Conservation (phyloP, 2,797 vertebrate species). For the Tapera naevia region DNA sequence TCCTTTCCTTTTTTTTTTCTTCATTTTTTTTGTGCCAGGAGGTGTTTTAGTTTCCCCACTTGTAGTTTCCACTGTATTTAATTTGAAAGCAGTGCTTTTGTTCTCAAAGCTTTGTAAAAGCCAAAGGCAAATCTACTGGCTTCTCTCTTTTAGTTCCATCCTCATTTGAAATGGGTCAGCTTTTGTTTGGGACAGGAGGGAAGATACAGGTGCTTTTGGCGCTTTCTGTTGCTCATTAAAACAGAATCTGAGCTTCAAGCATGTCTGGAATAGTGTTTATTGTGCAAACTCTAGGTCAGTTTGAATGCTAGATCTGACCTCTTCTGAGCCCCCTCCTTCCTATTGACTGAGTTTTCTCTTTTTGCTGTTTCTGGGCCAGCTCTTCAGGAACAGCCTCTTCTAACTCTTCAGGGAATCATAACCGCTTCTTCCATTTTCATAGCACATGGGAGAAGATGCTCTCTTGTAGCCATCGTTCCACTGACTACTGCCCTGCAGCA, state of each 20-base stretch:
- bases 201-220: neutral
- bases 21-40: neutral
- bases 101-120: neutral
- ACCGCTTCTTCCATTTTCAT: neutral
- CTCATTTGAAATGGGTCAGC: neutral
- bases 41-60: neutral
- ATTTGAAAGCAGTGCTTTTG: neutral
- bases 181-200: neutral
- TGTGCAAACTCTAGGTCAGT: neutral
- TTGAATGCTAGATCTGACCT: neutral
- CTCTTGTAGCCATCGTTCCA: neutral
- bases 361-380: neutral
- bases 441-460: neutral
- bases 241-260: neutral
- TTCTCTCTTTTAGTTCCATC: neutral
- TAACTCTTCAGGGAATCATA: neutral
- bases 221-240: neutral
- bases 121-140: neutral
- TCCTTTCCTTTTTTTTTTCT: neutral
- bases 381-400: neutral
- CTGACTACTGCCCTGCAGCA: neutral
- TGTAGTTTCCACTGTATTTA: conserved; percentile 2
- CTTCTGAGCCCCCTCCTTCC: neutral
- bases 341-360: neutral
- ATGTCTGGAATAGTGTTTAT: neutral